Percentiles rank a stretch among this genome's conserved stretches.
Conservation (phyloP, 2,113 vertebrate species). For the Erpornis zantholeuca region DNA sequence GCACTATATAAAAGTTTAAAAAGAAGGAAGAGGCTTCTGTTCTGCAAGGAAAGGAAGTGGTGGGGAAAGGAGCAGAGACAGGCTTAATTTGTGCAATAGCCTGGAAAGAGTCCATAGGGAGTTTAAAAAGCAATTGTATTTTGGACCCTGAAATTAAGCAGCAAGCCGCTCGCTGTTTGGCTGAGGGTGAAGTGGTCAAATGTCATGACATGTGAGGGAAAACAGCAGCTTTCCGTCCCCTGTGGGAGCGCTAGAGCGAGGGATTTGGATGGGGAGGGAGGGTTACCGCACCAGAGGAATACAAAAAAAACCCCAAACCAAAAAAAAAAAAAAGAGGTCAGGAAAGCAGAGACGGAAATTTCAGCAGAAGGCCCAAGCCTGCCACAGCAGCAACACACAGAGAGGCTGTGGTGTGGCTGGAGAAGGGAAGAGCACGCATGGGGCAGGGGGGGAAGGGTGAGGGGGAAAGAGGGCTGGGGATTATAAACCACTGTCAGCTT, state of each 20-base stretch:
- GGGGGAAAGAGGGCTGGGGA: background rate
- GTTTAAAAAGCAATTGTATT: slow-evolving; percentile 60
- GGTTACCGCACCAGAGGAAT: background rate
- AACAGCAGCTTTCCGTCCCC: slow-evolving; percentile 35
- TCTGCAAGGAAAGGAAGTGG: slow-evolving; percentile 24
- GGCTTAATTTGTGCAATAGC: slow-evolving; percentile 57
- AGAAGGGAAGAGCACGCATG: background rate
- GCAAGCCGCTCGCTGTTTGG: background rate
- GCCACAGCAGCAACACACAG: background rate
- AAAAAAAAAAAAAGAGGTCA: background rate
- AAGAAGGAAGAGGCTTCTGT: background rate
- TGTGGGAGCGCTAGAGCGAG: background rate
- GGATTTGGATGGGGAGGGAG: background rate
- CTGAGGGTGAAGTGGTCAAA: slow-evolving; percentile 53
- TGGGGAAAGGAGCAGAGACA: slow-evolving; percentile 28
- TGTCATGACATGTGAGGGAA: slow-evolving; percentile 42
- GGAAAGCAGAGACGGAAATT: slow-evolving; percentile 1
- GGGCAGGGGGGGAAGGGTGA: background rate
- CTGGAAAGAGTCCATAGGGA: slow-evolving; percentile 51
- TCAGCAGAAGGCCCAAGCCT: background rate
- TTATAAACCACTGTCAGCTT: slow-evolving; percentile 30
- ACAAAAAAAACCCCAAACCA: background rate
- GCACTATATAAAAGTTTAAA: slow-evolving; percentile 7
- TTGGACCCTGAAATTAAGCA: slow-evolving; percentile 55
- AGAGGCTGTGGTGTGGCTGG: background rate